Percentiles rank a stretch among this genome's conserved stretches.
Evolutionary conservation across 2,888 invertebrate species (phyloP).

Genomic region (Caenorhabditis plicata): DNA sequence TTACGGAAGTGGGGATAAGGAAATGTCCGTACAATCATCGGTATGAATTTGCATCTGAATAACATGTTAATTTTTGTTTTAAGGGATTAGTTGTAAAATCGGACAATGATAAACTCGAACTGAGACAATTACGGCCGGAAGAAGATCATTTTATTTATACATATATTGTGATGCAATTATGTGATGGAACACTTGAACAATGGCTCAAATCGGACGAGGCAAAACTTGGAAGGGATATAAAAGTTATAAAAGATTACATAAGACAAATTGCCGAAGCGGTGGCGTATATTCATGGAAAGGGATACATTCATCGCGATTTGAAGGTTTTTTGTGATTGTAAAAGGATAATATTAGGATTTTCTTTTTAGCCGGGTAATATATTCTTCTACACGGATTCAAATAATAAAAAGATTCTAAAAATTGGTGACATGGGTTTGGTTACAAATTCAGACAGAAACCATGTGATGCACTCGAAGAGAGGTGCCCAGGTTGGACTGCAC

Average conservation of each 20-base stretch:
- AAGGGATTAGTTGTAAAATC: slow-evolving; percentile 24
- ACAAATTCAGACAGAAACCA: slow-evolving; percentile 69
- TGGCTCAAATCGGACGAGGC: slow-evolving; percentile 74
- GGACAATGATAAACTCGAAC: slow-evolving; percentile 22
- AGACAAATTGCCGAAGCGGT: slow-evolving; percentile 90
- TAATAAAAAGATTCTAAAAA: slow-evolving; percentile 74
- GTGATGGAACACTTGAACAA: slow-evolving; percentile 77
- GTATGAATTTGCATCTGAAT: not conserved
- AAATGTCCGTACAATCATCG: slow-evolving; percentile 10
- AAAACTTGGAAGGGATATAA: slow-evolving; percentile 13
- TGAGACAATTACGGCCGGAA: slow-evolving; percentile 6
- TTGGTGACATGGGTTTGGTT: slow-evolving; percentile 97
- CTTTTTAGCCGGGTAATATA: slow-evolving; percentile 80
- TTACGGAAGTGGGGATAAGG: slow-evolving; percentile 4
- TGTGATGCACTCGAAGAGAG: slow-evolving; percentile 3
- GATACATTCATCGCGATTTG: slow-evolving; percentile 77
- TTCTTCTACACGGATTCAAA: slow-evolving; percentile 87
- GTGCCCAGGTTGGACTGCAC: slow-evolving; percentile 49
- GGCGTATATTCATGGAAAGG: slow-evolving; percentile 88
- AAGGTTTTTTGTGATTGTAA: slow-evolving; percentile 27
- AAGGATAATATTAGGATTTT: too few relatives aligned
- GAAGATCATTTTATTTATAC: slow-evolving; percentile 24
- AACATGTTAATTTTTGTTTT: slow-evolving; percentile 1
- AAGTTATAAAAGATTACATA: slow-evolving; percentile 69
- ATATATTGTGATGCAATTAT: slow-evolving; percentile 45